Conservation (phyloP, 2,797 vertebrate genomes). For the Pristis pectinata region DNA sequence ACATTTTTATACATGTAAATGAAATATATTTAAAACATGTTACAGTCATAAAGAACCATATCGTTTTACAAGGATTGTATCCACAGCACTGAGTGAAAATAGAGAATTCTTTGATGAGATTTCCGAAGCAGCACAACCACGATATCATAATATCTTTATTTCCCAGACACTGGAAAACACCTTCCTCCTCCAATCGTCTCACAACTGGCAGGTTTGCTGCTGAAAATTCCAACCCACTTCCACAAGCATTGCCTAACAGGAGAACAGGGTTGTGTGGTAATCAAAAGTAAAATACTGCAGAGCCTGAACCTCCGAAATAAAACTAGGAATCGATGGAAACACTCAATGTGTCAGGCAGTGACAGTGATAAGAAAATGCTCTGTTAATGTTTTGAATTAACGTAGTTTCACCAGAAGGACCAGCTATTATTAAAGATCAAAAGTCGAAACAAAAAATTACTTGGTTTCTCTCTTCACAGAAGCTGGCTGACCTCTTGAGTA, state of each 20-base stretch:
- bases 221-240: neutral
- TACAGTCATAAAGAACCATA: neutral
- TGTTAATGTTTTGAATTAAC: neutral
- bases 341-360: neutral
- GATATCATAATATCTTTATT: neutral
- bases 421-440: neutral
- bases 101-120: neutral
- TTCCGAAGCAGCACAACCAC: neutral
- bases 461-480: neutral
- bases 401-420: neutral
- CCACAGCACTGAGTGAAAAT: neutral
- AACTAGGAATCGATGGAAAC: neutral
- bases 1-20: neutral
- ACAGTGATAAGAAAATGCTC: too few species aligned
- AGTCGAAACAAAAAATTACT: neutral
- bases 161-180: neutral
- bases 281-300: neutral
- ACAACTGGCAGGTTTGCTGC: neutral
- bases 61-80: neutral
- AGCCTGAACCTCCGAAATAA: neutral
- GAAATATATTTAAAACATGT: neutral
- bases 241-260: neutral
- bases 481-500: neutral
- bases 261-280: neutral
- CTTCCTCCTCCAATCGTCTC: neutral